phyloP scores from a whole-genome alignment of 2,113 vertebrate species.

The Carassius gibelio region DNA sequence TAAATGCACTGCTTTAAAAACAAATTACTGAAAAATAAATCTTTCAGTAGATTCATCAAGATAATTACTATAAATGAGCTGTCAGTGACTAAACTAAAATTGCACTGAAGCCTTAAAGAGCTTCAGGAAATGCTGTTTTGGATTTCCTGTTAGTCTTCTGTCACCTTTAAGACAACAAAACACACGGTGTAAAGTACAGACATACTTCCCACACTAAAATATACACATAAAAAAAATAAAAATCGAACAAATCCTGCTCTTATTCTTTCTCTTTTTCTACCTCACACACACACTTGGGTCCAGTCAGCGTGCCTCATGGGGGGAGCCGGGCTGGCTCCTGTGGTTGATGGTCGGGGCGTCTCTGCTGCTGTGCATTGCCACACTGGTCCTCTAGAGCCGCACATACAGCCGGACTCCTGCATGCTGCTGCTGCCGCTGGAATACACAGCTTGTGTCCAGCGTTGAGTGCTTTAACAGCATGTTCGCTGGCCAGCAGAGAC shows the following conservation, averaged over 20 bases:
- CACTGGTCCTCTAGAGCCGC: constrained; percentile 48
- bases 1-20: constrained; percentile 57
- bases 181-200: constrained; percentile 58
- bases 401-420: constrained; percentile 50
- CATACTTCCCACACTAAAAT: constrained; percentile 28
- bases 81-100: constrained; percentile 73
- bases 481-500: constrained; percentile 36
- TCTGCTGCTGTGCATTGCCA: constrained; percentile 50
- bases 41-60: constrained; percentile 69
- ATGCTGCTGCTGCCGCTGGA: constrained; percentile 24
- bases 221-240: constrained; percentile 14
- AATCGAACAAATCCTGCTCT: constrained; percentile 51
- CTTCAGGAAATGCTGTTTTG: constrained; percentile 47
- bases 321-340: constrained; percentile 59
- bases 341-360: constrained; percentile 54
- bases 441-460: constrained; percentile 19
- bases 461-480: constrained; percentile 6
- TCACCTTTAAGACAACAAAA: constrained; percentile 65
- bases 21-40: constrained; percentile 68
- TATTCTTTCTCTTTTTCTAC: constrained; percentile 29
- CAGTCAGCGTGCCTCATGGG: constrained; percentile 50
- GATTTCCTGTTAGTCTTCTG: constrained; percentile 61
- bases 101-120: constrained; percentile 32
- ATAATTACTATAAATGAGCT: constrained; percentile 74
- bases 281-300: constrained; percentile 40